A percentile compares a stretch with the other conserved stretches of the same genome.
Evolutionary conservation across 2,113 vertebrate genomes (phyloP).

Genomic region (Gila orcuttii): DNA sequence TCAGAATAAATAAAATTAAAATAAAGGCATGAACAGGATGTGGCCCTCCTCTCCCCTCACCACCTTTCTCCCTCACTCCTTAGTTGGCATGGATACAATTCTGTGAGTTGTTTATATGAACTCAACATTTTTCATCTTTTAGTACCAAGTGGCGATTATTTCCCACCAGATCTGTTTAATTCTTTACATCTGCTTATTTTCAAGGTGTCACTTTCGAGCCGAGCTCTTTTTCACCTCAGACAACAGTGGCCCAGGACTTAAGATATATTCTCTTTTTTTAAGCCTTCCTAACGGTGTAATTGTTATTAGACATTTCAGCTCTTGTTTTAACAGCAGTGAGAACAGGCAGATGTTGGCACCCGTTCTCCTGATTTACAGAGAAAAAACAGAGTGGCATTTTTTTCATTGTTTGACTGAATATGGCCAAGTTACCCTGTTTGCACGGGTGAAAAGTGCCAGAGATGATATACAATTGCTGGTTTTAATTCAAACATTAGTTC

Average conservation of each 20-base stretch:
- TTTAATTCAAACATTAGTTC: slow-evolving; percentile 80
- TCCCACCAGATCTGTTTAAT: slow-evolving; percentile 96
- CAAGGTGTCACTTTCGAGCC: slow-evolving; percentile 86
- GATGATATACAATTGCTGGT: slow-evolving; percentile 79
- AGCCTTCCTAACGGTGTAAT: slow-evolving; percentile 75
- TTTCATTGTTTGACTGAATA: slow-evolving; percentile 98
- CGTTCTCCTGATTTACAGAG: slow-evolving; percentile 74
- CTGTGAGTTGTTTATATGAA: slow-evolving; percentile 95
- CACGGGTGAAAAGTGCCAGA: slow-evolving; percentile 76
- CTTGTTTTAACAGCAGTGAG: slow-evolving; percentile 90
- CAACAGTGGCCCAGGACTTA: slow-evolving; percentile 72
- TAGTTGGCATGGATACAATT: slow-evolving; percentile 97
- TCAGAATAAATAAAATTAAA: slow-evolving; percentile 77
- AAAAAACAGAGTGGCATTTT: slow-evolving; percentile 79
- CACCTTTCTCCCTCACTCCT: slow-evolving; percentile 83
- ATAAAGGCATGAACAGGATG: slow-evolving; percentile 67
- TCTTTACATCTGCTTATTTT: slow-evolving; percentile 97
- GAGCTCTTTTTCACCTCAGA: slow-evolving; percentile 77
- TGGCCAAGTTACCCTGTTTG: slow-evolving; percentile 91
- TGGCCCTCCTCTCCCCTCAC: slow-evolving; percentile 71
- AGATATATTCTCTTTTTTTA: slow-evolving; percentile 72
- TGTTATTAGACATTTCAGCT: slow-evolving; percentile 82
- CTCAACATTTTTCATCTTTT: slow-evolving; percentile 97
- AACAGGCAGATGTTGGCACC: slow-evolving; percentile 97
- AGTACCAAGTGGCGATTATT: slow-evolving; percentile 90